A percentile compares a stretch with the other conserved stretches of the same genome.
Evolutionary conservation across 2,888 invertebrate genomes (phyloP).

Genomic region (Agrotis clavis): DNA sequence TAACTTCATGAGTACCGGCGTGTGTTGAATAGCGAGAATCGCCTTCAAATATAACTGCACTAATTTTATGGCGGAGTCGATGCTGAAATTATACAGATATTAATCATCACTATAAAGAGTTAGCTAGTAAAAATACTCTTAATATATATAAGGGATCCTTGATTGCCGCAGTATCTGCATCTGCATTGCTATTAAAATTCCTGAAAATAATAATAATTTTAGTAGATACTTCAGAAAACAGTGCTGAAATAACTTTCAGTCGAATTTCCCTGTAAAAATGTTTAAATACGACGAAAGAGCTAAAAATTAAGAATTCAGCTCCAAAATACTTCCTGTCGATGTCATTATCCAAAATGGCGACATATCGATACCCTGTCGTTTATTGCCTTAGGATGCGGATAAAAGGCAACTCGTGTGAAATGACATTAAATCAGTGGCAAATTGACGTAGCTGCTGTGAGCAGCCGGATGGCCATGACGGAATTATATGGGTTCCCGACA

Average conservation of each 20-base stretch:
- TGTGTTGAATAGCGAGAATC: constrained; percentile 79
- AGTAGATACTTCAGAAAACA: neutral
- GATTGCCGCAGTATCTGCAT: neutral
- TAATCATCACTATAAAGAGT: neutral
- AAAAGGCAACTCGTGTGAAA: constrained; percentile 67
- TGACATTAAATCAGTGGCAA: constrained; percentile 54
- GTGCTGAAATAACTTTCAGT: neutral
- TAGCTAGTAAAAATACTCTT: neutral
- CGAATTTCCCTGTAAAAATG: neutral
- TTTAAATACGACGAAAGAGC: neutral
- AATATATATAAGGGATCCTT: neutral
- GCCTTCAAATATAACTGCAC: constrained; percentile 76
- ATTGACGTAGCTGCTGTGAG: constrained; percentile 38
- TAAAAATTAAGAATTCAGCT: neutral
- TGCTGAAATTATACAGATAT: neutral
- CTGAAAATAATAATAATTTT: neutral
- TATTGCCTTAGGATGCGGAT: constrained; percentile 36
- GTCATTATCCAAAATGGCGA: neutral
- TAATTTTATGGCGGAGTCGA: constrained; percentile 73
- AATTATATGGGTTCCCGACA: constrained; percentile 54
- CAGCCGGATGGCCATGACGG: constrained; percentile 46
- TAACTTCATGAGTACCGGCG: constrained; percentile 74
- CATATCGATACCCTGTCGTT: constrained; percentile 30
- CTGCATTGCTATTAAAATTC: too few relatives aligned
- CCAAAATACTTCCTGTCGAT: neutral